Conservation (phyloP, 2,113 vertebrate genomes). For the pig (Sus scrofa) region DNA sequence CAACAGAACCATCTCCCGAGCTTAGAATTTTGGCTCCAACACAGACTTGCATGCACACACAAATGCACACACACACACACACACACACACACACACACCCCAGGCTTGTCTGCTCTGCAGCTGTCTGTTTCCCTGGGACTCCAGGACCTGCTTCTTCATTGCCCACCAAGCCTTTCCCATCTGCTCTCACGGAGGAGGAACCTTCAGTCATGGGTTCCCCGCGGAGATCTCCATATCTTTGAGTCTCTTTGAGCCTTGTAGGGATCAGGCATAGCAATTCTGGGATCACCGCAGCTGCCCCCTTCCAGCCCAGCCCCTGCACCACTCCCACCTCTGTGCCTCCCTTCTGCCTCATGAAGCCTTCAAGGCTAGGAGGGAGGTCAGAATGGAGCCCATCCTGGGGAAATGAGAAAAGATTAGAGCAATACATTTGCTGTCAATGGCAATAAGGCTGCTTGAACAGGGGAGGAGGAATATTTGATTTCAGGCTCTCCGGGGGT, state of each 20-base stretch:
- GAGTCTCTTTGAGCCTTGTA: not conserved
- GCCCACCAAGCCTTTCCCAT: slow-evolving; percentile 29
- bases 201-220: not conserved
- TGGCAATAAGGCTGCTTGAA: slow-evolving; percentile 81
- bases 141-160: not conserved
- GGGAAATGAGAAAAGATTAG: slow-evolving; percentile 84
- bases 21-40: not conserved
- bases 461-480: slow-evolving; percentile 81
- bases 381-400: slow-evolving; percentile 76
- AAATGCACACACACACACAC: not conserved
- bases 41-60: too few species aligned
- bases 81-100: not conserved
- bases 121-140: not conserved
- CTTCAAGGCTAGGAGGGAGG: slow-evolving; percentile 74
- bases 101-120: not conserved
- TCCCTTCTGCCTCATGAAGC: slow-evolving; percentile 31
- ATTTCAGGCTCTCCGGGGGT: slow-evolving; percentile 76
- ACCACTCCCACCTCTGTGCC: not conserved
- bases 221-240: not conserved
- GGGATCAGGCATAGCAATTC: slow-evolving; percentile 15
- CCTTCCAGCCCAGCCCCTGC: not conserved
- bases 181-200: not conserved
- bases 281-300: not conserved
- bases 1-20: not conserved
- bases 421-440: slow-evolving; percentile 86